A percentile compares a stretch with the other conserved stretches of the same genome.
Evolutionary conservation across 2,888 invertebrate genomes (phyloP).

Genomic region (Cephus rjabovi): DNA sequence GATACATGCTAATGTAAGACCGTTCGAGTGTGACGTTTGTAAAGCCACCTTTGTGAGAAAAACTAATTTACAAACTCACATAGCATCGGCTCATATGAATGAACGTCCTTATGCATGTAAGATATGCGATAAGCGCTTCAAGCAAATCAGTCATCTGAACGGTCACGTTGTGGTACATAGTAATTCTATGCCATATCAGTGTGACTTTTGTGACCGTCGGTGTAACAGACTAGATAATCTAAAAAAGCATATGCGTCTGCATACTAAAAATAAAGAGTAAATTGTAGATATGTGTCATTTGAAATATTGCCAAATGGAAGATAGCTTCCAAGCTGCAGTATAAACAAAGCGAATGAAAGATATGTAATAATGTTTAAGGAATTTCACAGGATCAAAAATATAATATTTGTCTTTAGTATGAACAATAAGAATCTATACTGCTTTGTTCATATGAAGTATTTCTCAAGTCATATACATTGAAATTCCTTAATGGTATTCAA

Average conservation of each 20-base stretch:
- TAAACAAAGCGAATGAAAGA: background rate
- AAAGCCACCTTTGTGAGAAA: constrained; percentile 64
- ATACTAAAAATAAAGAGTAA: constrained; percentile 45
- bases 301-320: background rate
- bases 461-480: background rate
- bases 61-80: constrained; percentile 55
- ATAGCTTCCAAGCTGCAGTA: background rate
- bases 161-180: constrained; percentile 57
- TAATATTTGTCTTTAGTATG: background rate
- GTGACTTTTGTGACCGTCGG: constrained; percentile 54
- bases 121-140: constrained; percentile 54
- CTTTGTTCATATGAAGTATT: background rate
- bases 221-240: constrained; percentile 57
- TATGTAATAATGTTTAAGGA: background rate
- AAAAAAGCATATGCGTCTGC: constrained; percentile 57
- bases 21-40: constrained; percentile 69
- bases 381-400: background rate
- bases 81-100: constrained; percentile 57
- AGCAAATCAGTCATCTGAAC: constrained; percentile 55
- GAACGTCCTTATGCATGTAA: constrained; percentile 52
- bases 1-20: constrained; percentile 65
- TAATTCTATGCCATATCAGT: constrained; percentile 57
- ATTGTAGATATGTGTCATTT: background rate
- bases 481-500: background rate
- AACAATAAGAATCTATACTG: no score